These are phyloP conservation scores for Anthrax anthrax DNA, from an alignment of 2,888 invertebrate species.

Conservation along the genomic window DNA sequence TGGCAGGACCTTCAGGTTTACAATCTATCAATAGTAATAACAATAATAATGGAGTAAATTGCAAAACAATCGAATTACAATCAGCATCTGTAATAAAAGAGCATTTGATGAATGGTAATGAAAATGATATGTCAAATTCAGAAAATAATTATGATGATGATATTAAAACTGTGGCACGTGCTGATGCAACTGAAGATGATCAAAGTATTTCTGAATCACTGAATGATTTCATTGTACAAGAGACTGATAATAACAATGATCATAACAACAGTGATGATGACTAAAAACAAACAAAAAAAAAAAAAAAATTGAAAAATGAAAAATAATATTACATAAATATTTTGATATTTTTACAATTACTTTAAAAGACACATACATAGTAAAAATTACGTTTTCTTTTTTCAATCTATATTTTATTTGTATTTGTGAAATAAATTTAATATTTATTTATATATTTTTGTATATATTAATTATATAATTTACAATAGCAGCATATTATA, in stretches of 20 bases:
- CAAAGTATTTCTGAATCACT: not conserved
- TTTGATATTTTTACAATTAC: not conserved
- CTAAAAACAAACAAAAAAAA: not conserved
- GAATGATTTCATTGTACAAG: not conserved
- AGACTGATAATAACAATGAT: conserved; percentile 1
- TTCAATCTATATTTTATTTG: no score
- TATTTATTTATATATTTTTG: no score
- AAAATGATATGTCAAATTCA: not conserved
- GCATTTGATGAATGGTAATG: not conserved
- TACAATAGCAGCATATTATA: no score
- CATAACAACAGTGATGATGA: conserved; percentile 1
- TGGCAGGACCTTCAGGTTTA: conserved; percentile 2
- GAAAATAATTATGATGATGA: conserved; percentile 3
- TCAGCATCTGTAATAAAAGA: not conserved
- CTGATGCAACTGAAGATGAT: conserved; percentile 1
- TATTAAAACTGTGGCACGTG: not conserved
- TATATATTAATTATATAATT: no score
- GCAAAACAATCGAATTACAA: no score
- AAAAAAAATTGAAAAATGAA: not conserved
- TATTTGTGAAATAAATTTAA: no score
- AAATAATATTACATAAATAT: not conserved
- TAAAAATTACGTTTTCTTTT: no score
- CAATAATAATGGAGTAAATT: not conserved
- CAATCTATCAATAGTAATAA: not conserved
- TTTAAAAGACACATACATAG: no score